Evolutionary conservation across 2,113 vertebrate genomes (phyloP), one percentile per base, ranked within the genome.

Genomic region (Climacteris rufus): DNA sequence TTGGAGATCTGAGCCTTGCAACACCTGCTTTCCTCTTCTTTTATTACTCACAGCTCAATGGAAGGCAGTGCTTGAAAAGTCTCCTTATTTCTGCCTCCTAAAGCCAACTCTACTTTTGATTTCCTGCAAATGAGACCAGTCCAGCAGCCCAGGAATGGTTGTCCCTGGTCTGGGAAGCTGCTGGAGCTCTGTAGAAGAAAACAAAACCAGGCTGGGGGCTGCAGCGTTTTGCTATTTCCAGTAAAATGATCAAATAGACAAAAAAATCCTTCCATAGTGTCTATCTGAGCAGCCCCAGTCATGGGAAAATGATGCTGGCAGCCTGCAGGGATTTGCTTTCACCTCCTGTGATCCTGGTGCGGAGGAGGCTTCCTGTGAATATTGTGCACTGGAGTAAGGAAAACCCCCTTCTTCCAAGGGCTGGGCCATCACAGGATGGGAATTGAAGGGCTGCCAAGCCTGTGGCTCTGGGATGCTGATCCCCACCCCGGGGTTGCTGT

Each of bases 291-390:
- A 89, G 52, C n/a, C 39, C 63, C 5, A 5, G n/a, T 39, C 77
- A 49, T 78, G 66, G 64, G 81, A 86, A 86, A 52, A 50, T 2
- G 3, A 44, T 76, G 37, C 80, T 89, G 76, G n/a, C 54, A 81
- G 56, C 65, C 77, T 68, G 60, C 42, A 31, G 71, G 68, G 71
- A 45, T 93, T 81, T 89, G 50, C 64, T 64, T 90, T 83, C 2
- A 15, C 63, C 52, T 74, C 11, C 15, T 65, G 71, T 6, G 8
- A 49, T 92, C 57, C 37, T 74, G 68, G 19, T 4, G 10, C 15
- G 50, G 83, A 86, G 63, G 76, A 92, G 89, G 72, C 64, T 95
- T 88, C 71, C 83, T 90, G 90, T 45, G 89, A 95, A 50, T 40
- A 5, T 22, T 89, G 63, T 27, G n/a, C 0, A 6, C 13, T 1